A percentile compares a stretch with the other conserved stretches of the same genome.
Conservation (phyloP, 2,113 vertebrate genomes). For the Dicentrarchus labrax region DNA sequence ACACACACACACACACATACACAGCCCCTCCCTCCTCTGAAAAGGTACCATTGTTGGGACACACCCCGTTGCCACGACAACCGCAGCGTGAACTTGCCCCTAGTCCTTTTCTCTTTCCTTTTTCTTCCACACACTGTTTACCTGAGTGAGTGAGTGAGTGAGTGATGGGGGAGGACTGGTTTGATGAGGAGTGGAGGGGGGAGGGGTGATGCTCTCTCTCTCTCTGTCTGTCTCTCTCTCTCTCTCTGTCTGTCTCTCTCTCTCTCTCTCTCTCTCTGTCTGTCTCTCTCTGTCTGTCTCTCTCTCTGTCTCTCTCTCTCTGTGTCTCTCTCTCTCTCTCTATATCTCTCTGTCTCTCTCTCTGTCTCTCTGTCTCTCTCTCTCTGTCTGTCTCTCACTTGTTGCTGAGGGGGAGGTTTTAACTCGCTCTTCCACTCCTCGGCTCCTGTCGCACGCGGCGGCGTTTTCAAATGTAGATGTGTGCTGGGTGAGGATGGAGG, state of each 20-base stretch:
- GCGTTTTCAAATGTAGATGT: constrained; percentile 23
- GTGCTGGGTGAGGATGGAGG: background rate
- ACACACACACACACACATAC: constrained; percentile 39
- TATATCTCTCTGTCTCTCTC: too few relatives aligned
- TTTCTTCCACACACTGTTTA: constrained; percentile 40
- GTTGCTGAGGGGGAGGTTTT: constrained; percentile 34
- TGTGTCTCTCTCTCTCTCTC: too few relatives aligned
- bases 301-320: too few relatives aligned
- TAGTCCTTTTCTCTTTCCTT: constrained; percentile 41
- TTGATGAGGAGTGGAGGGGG: background rate
- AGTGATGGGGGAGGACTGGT: background rate
- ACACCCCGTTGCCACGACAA: constrained; percentile 91
- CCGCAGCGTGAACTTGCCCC: constrained; percentile 72
- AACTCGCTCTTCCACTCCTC: constrained; percentile 26
- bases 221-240: background rate
- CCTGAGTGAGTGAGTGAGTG: constrained; percentile 73
- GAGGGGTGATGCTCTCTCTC: constrained; percentile 11
- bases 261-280: too few relatives aligned
- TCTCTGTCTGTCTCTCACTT: too few relatives aligned
- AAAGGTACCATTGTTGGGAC: constrained; percentile 95
- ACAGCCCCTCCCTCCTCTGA: constrained; percentile 61
- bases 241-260: too few relatives aligned
- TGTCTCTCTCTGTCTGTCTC: too few relatives aligned
- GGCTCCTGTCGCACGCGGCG: background rate
- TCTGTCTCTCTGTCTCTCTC: too few relatives aligned